Percentiles rank a stretch among this genome's conserved stretches.
Conservation (phyloP, 2,888 invertebrate genomes). For the Tyria jacobaeae region DNA sequence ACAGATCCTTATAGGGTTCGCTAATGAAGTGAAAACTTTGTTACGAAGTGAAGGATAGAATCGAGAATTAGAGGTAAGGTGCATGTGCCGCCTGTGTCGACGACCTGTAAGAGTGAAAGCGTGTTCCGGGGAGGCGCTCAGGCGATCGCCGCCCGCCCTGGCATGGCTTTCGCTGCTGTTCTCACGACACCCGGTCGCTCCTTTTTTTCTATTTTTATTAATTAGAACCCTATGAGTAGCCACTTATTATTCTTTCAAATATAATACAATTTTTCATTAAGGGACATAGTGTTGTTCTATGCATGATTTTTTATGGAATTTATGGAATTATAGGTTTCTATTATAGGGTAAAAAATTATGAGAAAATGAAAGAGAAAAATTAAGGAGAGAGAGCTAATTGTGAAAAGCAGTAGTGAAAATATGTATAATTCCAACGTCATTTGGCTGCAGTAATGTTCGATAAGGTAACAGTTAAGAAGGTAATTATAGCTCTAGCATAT, state of each 20-base stretch:
- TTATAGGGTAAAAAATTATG: not conserved
- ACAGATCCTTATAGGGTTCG: not conserved
- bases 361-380: no score
- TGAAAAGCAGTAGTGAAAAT: not conserved
- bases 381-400: not conserved
- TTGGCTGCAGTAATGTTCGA: not conserved
- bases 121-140: conserved; percentile 79
- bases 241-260: not conserved
- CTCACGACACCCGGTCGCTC: conserved; percentile 77
- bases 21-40: conserved; percentile 6
- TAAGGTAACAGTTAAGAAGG: not conserved
- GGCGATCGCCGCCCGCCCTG: conserved; percentile 74
- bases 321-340: not conserved
- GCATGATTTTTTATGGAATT: not conserved
- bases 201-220: conserved; percentile 73
- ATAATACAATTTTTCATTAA: not conserved
- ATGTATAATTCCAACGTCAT: not conserved
- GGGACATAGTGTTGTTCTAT: not conserved
- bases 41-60: conserved; percentile 30
- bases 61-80: conserved; percentile 75
- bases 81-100: conserved; percentile 76
- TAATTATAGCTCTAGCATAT: conserved; percentile 8
- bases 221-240: conserved; percentile 53
- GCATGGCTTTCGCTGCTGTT: conserved; percentile 82
- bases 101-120: conserved; percentile 85